Evolutionary conservation across 2,888 invertebrate species (phyloP).

Genomic region (Brenthis daphne): DNA sequence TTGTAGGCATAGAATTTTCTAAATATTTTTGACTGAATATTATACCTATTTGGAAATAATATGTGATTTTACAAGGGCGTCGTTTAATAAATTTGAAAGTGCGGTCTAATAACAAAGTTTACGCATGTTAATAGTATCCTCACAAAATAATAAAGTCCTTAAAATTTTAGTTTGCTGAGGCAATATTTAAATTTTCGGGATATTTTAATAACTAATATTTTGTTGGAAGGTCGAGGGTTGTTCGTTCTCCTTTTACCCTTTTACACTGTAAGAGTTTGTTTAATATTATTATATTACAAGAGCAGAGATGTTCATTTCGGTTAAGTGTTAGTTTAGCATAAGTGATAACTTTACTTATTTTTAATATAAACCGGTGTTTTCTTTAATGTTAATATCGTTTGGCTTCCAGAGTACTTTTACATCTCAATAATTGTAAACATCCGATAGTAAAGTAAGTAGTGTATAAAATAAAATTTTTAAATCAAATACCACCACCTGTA

Average conservation of each 20-base stretch:
- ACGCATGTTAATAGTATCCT: conserved; percentile 22
- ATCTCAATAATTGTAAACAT: too few species aligned
- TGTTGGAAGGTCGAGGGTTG: conserved; percentile 29
- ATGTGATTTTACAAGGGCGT: neutral
- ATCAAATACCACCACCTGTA: too few species aligned
- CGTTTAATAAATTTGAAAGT: conserved; percentile 16
- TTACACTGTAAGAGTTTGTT: conserved; percentile 5
- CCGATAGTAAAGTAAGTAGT: too few species aligned
- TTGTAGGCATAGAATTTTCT: too few species aligned
- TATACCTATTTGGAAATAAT: neutral
- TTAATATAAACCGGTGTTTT: neutral
- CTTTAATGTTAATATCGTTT: neutral
- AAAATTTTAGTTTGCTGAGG: conserved; percentile 29
- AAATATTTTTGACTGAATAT: too few species aligned
- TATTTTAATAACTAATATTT: conserved; percentile 34
- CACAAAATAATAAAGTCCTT: conserved; percentile 25
- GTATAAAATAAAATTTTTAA: too few species aligned
- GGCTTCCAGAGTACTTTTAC: too few species aligned
- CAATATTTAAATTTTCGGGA: conserved; percentile 31
- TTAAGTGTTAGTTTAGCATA: conserved; percentile 27
- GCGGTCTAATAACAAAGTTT: conserved; percentile 24
- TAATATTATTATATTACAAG: conserved; percentile 13
- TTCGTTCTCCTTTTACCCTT: conserved; percentile 24
- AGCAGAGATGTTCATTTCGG: conserved; percentile 6
- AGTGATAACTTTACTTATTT: conserved; percentile 5